Evolutionary conservation across 2,797 vertebrate genomes (phyloP).

Genomic region (Xerus rutilus): DNA sequence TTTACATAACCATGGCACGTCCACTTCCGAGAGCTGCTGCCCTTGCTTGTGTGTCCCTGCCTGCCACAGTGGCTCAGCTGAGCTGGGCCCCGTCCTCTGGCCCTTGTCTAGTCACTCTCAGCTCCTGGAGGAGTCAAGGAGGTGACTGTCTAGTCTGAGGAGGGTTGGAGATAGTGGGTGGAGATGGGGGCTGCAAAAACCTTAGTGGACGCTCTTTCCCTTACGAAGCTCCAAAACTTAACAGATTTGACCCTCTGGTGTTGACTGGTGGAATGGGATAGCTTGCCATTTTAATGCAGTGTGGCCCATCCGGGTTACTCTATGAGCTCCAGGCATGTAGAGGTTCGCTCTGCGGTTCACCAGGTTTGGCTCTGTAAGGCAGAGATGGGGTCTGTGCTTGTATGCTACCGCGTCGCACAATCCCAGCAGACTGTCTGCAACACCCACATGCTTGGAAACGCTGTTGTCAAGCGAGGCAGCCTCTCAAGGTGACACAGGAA

Average conservation of each 20-base stretch:
- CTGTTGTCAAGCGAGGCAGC: background rate
- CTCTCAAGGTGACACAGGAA: background rate
- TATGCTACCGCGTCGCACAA: accelerated
- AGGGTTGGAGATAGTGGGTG: background rate
- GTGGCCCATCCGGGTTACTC: background rate
- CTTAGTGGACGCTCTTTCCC: background rate
- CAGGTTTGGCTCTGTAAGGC: accelerated
- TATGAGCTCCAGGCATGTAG: background rate
- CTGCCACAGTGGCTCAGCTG: background rate
- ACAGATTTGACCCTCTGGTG: background rate
- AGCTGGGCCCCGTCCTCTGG: background rate
- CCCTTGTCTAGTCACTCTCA: background rate
- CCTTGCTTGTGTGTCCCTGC: background rate
- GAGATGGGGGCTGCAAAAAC: background rate
- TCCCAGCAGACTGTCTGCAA: background rate
- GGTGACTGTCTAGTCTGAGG: background rate
- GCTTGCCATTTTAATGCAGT: background rate
- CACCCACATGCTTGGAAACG: background rate
- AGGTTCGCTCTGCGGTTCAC: background rate
- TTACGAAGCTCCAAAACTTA: background rate
- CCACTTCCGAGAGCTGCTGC: background rate
- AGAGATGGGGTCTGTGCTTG: background rate
- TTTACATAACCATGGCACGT: background rate
- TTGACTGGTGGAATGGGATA: background rate
- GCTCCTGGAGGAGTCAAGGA: background rate